Percentiles rank a stretch among this genome's conserved stretches.
phyloP scores from a whole-genome alignment of 2,797 vertebrate species.

The Gallinago solitaria region DNA sequence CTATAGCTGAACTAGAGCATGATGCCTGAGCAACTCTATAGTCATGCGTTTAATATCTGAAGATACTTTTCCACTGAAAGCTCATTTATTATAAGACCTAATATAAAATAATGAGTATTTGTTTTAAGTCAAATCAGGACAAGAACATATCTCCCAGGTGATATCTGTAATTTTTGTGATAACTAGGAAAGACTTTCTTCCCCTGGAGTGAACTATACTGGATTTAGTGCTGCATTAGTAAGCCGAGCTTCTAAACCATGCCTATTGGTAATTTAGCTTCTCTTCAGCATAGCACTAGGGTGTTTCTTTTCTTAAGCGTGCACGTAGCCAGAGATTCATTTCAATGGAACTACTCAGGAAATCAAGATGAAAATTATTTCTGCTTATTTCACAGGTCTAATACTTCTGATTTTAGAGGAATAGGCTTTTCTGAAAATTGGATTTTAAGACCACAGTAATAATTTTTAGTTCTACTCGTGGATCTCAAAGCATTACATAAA shows the following conservation, averaged over 20 bases:
- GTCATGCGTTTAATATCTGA: neutral
- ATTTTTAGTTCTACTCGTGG: neutral
- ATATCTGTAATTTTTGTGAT: conserved; percentile 22
- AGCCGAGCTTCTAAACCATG: neutral
- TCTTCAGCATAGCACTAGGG: neutral
- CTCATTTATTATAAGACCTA: conserved; percentile 16
- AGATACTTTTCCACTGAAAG: conserved; percentile 12
- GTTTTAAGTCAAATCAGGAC: conserved; percentile 32
- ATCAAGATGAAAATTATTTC: conserved; percentile 6
- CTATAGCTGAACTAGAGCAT: neutral
- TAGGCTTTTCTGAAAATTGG: neutral
- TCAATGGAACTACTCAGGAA: neutral
- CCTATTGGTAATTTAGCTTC: conserved; percentile 19
- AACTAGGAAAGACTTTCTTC: conserved; percentile 18
- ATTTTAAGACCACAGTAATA: neutral
- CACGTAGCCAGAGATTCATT: neutral
- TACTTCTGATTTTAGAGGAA: neutral
- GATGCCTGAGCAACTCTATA: neutral
- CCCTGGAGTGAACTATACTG: conserved; percentile 3
- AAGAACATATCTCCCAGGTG: neutral
- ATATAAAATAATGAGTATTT: conserved; percentile 47
- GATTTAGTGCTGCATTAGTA: conserved; percentile 31
- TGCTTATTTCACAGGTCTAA: conserved; percentile 7
- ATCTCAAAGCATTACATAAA: neutral
- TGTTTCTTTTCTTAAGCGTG: conserved; percentile 23